Evolutionary conservation across 2,113 vertebrate species (phyloP).

Genomic region (Sapajus apella): DNA sequence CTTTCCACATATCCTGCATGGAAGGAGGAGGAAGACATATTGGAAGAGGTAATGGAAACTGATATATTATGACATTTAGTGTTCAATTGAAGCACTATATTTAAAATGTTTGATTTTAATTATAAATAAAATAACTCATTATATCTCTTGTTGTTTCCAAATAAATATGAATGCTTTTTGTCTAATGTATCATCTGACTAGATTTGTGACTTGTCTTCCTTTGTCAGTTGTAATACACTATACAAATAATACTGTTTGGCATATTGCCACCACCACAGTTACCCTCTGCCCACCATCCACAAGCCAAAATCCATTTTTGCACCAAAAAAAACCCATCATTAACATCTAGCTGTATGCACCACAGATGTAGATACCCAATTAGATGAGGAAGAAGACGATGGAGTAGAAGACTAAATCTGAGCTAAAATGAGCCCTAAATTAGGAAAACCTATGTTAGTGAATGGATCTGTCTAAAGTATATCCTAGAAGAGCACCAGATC

Average conservation of each 20-base stretch:
- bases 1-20: conserved; percentile 73
- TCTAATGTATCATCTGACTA: background rate
- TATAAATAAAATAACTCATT: conserved; percentile 56
- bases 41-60: conserved; percentile 59
- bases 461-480: background rate
- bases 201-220: background rate
- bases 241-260: background rate
- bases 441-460: background rate
- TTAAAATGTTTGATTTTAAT: conserved; percentile 60
- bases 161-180: conserved; percentile 40
- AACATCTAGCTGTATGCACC: background rate
- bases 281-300: accelerated
- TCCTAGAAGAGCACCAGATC: background rate
- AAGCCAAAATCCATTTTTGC: background rate
- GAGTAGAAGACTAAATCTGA: background rate
- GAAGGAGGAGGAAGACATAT: conserved; percentile 49
- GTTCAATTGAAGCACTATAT: conserved; percentile 49
- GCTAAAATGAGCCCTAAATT: background rate
- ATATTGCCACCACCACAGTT: background rate
- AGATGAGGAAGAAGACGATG: background rate
- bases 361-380: background rate
- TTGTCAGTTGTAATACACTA: background rate
- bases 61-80: conserved; percentile 66
- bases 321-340: background rate
- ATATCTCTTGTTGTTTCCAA: conserved; percentile 34